Base-by-base conservation (phyloP, 2,113 vertebrate genomes). In the Tiliqua scincoides region DNA sequence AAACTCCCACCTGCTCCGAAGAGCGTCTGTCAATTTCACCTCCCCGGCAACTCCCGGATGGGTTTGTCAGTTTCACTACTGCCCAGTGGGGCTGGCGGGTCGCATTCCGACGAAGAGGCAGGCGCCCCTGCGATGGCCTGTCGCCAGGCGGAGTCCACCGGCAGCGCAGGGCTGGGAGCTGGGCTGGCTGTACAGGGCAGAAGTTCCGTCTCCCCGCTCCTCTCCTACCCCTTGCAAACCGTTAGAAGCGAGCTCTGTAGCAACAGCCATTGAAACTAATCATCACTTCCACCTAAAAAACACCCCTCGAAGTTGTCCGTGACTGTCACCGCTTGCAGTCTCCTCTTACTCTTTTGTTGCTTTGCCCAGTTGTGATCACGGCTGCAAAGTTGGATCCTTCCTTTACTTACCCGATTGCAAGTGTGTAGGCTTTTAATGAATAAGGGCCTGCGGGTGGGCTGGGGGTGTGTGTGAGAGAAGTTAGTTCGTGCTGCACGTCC, bases 341-440 rank as follows among this genome's bases (percentile, higher is more conserved):
- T 54, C 40, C 88, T 40, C 21, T 35, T 79, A 62, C 76, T 35
- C 40, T 30, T 65, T 11, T 85, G 35, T n/a, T 4, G 70, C 59
- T 25, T 21, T 77, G n/a, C 85, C 43, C 30, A 70, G 62, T 62
- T 84, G 76, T 0, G 79, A 76, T n/a, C 21, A 84, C 6, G 82
- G n/a, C 32, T 65, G 83, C 43, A 48, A 48, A 88, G 88, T 86
- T 70, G 11, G 32, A 62, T 62, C 81, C 84, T 57, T 88, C 59
- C 75, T 79, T 86, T 87, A 15, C 85, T 94, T 59, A 87, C 91
- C 90, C 91, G 76, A 85, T 89, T 18, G n/a, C 80, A 87, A 88
- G 93, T 93, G 87, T 95, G 94, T 91, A 87, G 93, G 93, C 43
- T 96, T 94, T 92, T 95, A 88, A 14, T 93, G 91, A 95, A 96